Evolutionary conservation across 2,888 invertebrate species (phyloP).

Genomic region (Aporophyla nigra): DNA sequence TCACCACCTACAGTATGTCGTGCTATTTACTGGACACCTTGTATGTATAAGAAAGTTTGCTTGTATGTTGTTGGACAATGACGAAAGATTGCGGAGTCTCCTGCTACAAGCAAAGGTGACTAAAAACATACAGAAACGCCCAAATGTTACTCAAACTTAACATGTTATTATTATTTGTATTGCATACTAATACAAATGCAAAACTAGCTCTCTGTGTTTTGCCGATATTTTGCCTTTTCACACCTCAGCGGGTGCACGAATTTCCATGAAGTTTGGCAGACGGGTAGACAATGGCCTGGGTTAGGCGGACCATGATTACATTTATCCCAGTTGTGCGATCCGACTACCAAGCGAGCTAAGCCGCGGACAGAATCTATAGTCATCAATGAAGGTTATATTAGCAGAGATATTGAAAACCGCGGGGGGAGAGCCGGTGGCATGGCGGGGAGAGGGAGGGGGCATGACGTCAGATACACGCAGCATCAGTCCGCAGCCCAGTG

Average conservation of each 20-base stretch:
- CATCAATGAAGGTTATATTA: conserved; percentile 69
- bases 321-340: not conserved
- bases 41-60: not conserved
- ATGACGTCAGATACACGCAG: conserved; percentile 68
- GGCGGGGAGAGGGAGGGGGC: conserved; percentile 23
- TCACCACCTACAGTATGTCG: too few relatives aligned
- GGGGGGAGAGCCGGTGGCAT: conserved; percentile 41
- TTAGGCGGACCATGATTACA: too few relatives aligned
- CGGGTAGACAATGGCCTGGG: not conserved
- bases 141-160: not conserved
- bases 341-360: not conserved
- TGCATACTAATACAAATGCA: too few relatives aligned
- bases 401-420: conserved; percentile 61
- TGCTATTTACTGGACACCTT: too few relatives aligned
- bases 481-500: conserved; percentile 52
- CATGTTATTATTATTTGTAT: not conserved
- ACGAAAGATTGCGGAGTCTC: not conserved
- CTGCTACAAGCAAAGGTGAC: not conserved
- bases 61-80: not conserved
- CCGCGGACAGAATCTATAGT: not conserved
- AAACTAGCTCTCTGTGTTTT: not conserved
- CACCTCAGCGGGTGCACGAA: not conserved
- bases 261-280: not conserved
- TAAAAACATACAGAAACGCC: too few relatives aligned
- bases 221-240: not conserved